Evolutionary conservation across 2,113 vertebrate genomes (phyloP), one percentile per base, ranked within the genome.

Genomic region (Xiphorhynchus elegans): DNA sequence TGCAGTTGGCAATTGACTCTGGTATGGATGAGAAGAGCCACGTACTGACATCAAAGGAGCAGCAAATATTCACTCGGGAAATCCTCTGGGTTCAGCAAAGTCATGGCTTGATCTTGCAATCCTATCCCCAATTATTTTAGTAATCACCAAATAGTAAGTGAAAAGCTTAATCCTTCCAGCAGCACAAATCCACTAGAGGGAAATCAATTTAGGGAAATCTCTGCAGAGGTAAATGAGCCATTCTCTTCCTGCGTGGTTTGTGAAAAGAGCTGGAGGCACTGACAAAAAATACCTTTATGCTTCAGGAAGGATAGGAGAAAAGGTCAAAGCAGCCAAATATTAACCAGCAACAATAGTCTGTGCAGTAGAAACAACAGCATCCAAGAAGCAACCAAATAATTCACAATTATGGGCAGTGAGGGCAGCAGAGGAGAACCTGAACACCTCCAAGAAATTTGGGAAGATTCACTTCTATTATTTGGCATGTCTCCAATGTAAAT

Each of bases 141-240:
- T 73, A 84, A 90, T 80, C 63, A 88, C 33, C 26, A 80, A 69
- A 69, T 20, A 80, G 15, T 19, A 60, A 92, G 46, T 9, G 31
- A 80, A 93, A 92, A 84, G 29, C 42, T 92, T 95, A 82, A 95
- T 95, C 79, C 75, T 90, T 90, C 56, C 46, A 83, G 50, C 53
- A 88, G 44, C 46, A 84, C 26, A 86, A 90, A 92, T 67, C 79
- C 59, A 53, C 79, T 39, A 35, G 50, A 81, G 63, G 39, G 23
- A 93, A 95, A 90, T 73, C 33, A 83, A 44, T 88, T 90, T 56
- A 92, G 50, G 46, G 63, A 66, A 95, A 81, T 47, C 42, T 86
- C 76, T 86, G 1, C 13, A 33, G 50, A 88, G 39, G 72, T 23
- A 89, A 96, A 90, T 63, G 37, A 86, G 20, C 24, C 42, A 67